These are phyloP conservation scores for Hemiscyllium ocellatum DNA, from an alignment of 2,113 vertebrate species.

Conservation along the genomic window DNA sequence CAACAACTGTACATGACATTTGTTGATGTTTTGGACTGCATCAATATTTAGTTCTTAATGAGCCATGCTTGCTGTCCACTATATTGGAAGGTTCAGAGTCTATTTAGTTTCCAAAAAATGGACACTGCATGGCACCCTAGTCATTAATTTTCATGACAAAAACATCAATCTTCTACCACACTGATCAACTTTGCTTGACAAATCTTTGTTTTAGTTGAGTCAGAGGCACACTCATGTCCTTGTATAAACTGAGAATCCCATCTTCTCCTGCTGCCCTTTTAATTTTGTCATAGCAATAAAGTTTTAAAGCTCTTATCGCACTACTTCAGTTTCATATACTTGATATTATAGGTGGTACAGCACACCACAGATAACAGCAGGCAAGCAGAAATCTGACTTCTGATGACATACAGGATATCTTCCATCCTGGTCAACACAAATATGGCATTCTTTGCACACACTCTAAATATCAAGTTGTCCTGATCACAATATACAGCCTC, in stretches of 20 bases:
- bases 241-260: not conserved
- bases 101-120: not conserved
- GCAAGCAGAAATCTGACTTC: not conserved
- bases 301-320: not conserved
- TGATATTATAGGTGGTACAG: not conserved
- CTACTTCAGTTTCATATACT: not conserved
- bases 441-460: not conserved
- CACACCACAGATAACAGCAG: not conserved
- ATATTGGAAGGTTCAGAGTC: not conserved
- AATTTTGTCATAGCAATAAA: not conserved
- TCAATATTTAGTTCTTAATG: not conserved
- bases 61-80: not conserved
- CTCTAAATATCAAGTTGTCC: not conserved
- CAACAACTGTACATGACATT: not conserved
- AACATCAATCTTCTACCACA: not conserved
- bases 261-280: not conserved
- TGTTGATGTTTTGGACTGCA: not conserved
- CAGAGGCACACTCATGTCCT: not conserved
- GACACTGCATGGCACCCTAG: not conserved
- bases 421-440: not conserved
- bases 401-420: not conserved
- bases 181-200: not conserved
- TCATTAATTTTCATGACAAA: not conserved
- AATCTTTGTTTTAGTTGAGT: not conserved
- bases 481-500: not conserved